Conservation (phyloP, 92 coral and sea anemone genomes). For the Parazoanthus swiftii region DNA sequence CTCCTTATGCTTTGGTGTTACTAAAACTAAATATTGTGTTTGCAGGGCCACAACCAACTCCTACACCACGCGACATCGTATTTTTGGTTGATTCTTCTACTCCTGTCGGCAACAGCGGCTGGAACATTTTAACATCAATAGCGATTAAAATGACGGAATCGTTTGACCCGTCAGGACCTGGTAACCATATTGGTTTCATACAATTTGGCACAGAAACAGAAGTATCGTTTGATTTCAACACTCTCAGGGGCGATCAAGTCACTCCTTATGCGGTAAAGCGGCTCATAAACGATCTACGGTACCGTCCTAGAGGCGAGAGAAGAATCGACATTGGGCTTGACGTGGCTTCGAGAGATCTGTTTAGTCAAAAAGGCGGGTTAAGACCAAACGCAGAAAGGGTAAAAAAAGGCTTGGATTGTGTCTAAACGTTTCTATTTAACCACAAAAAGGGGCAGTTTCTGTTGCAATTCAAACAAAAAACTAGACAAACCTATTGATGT, state of each 20-base stretch:
- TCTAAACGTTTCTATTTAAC: no score
- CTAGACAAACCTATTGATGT: no score
- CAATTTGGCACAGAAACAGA: conserved; percentile 47
- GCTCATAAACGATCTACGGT: conserved; percentile 43
- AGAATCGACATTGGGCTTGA: conserved; percentile 61
- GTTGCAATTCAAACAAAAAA: background rate
- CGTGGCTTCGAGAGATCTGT: conserved; percentile 54
- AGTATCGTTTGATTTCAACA: conserved; percentile 51
- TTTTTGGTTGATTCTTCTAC: background rate
- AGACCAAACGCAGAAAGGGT: conserved; percentile 64
- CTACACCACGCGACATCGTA: background rate
- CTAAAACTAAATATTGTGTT: no score
- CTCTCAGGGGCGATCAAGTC: conserved; percentile 45
- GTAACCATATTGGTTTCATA: conserved; percentile 58
- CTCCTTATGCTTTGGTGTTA: background rate
- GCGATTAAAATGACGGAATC: conserved; percentile 49
- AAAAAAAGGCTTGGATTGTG: background rate
- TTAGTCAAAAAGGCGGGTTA: conserved; percentile 58
- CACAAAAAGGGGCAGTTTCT: background rate
- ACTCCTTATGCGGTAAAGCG: conserved; percentile 38
- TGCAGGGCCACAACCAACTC: background rate
- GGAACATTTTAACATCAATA: conserved; percentile 58
- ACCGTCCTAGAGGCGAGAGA: conserved; percentile 59
- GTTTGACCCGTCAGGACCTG: conserved; percentile 59
- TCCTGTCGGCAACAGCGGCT: background rate